Percentiles rank a stretch among this genome's conserved stretches.
Evolutionary conservation across 53 echinoderm and acorn worm genomes (phyloP).

Genomic region (Crossaster papposus): DNA sequence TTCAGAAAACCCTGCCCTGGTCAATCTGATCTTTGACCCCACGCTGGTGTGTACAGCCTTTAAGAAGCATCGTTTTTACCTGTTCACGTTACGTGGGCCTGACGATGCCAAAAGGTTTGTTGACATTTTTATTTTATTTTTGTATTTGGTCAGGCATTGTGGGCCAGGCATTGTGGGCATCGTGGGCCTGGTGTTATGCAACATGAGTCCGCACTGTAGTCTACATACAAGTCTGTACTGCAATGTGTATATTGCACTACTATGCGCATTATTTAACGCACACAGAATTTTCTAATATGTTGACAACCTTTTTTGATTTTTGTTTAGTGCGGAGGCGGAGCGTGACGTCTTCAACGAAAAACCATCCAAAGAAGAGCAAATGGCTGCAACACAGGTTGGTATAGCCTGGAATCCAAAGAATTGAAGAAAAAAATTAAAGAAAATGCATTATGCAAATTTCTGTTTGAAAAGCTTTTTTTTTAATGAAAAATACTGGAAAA

Average conservation of each 20-base stretch:
- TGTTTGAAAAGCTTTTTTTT: too few relatives aligned
- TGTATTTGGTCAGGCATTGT: background rate
- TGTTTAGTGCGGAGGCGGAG: slow-evolving; percentile 86
- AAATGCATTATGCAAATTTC: too few relatives aligned
- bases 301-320: background rate
- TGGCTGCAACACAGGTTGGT: slow-evolving; percentile 92
- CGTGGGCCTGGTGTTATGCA: background rate
- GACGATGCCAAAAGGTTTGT: slow-evolving; percentile 90
- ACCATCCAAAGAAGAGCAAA: slow-evolving; percentile 97
- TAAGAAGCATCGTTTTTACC: slow-evolving; percentile 94
- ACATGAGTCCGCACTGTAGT: background rate
- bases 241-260: too few relatives aligned
- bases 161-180: too few relatives aligned
- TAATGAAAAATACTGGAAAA: too few relatives aligned
- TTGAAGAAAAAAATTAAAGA: too few relatives aligned
- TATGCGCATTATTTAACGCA: background rate
- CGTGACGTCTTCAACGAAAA: slow-evolving; percentile 99
- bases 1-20: slow-evolving; percentile 89
- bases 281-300: slow-evolving; percentile 1
- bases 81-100: slow-evolving; percentile 84
- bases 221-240: background rate
- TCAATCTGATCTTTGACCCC: slow-evolving; percentile 70
- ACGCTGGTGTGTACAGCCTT: slow-evolving; percentile 95
- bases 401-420: too few relatives aligned
- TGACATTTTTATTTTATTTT: background rate